Conservation (phyloP, 1,140 invertebrate species). For the Phymastichus coffea region DNA sequence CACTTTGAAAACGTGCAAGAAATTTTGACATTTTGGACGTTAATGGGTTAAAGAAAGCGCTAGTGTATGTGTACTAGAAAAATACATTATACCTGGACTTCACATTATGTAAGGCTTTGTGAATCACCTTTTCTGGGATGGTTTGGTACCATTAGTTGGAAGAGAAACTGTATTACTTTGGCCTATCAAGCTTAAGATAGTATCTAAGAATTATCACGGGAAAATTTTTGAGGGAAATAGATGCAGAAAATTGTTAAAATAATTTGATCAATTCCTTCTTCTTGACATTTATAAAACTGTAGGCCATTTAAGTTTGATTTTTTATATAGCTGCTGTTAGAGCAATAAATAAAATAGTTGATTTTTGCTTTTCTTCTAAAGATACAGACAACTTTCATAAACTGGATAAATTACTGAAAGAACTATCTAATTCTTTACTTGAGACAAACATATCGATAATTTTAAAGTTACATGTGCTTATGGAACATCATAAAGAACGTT, state of each 20-base stretch:
- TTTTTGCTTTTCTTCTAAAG: neutral
- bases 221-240: constrained; percentile 16
- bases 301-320: neutral
- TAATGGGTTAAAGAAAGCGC: too few relatives aligned
- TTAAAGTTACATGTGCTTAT: too few relatives aligned
- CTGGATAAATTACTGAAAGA: constrained; percentile 1
- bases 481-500: neutral
- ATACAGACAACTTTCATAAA: neutral
- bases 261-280: constrained; percentile 4
- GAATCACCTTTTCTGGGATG: too few relatives aligned
- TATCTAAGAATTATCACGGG: constrained; percentile 26
- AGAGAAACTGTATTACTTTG: constrained; percentile 17
- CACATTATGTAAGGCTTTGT: constrained; percentile 9
- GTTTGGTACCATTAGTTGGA: constrained; percentile 17
- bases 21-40: too few relatives aligned
- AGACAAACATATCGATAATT: neutral
- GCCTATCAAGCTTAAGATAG: constrained; percentile 13
- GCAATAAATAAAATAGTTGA: constrained; percentile 10
- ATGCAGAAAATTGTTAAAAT: constrained; percentile 15
- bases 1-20: too few relatives aligned
- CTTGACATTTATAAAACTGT: neutral
- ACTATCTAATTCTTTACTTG: neutral
- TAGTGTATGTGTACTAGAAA: too few relatives aligned
- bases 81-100: too few relatives aligned
- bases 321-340: constrained; percentile 1